Conservation (phyloP, 2,888 invertebrate species). For the Coremacera marginata region DNA sequence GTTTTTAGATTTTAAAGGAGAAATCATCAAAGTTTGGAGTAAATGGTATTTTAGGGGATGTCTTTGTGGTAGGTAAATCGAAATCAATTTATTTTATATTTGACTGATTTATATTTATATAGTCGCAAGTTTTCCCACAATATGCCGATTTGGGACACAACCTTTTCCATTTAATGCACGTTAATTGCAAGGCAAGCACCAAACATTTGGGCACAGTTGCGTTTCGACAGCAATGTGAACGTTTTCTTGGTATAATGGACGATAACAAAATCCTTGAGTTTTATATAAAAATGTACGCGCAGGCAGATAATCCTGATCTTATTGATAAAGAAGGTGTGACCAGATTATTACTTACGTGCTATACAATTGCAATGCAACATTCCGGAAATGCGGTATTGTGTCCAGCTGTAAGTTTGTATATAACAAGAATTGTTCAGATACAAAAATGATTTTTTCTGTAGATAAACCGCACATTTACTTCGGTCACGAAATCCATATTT, state of each 20-base stretch:
- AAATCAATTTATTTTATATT: background rate
- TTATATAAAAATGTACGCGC: slow-evolving; percentile 77
- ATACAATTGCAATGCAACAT: slow-evolving; percentile 85
- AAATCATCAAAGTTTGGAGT: slow-evolving; percentile 78
- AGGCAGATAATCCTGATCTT: slow-evolving; percentile 71
- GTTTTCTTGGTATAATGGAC: slow-evolving; percentile 73
- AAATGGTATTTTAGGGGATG: slow-evolving; percentile 77
- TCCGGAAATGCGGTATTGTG: slow-evolving; percentile 76
- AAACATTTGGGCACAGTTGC: slow-evolving; percentile 74
- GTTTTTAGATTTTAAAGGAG: slow-evolving; percentile 73
- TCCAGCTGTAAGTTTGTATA: slow-evolving; percentile 68
- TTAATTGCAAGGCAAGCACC: slow-evolving; percentile 74
- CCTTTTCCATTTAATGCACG: slow-evolving; percentile 76
- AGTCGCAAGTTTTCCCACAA: slow-evolving; percentile 84
- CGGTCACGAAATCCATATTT: slow-evolving; percentile 84
- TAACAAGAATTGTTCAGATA: background rate
- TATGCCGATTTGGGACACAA: slow-evolving; percentile 80
- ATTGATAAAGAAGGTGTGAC: slow-evolving; percentile 77
- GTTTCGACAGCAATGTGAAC: slow-evolving; percentile 82
- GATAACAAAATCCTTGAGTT: slow-evolving; percentile 76
- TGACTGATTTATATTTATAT: slow-evolving; percentile 50
- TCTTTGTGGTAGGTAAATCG: slow-evolving; percentile 63
- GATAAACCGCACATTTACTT: slow-evolving; percentile 79
- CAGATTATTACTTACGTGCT: slow-evolving; percentile 78
- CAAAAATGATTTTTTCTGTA: slow-evolving; percentile 55